Evolutionary conservation across 2,797 vertebrate genomes (phyloP), one percentile per base, ranked within the genome.

Genomic region (Epinephelus malabaricus): DNA sequence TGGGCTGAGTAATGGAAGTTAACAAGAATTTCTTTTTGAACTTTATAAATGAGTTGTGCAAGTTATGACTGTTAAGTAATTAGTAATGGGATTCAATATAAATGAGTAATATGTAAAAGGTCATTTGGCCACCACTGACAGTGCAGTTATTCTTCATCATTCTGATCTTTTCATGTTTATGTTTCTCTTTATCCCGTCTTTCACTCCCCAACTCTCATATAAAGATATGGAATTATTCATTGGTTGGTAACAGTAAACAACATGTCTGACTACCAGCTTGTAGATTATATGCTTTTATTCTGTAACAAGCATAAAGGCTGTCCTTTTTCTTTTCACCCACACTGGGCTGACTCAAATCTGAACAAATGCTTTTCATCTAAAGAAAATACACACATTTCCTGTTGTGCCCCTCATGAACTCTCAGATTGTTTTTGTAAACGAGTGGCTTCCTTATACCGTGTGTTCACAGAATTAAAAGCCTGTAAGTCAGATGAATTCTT

Each of bases 151-250:
- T 27, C 6, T 7, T 19, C 21, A 46, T 69, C 25, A n/a, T 18
- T 55, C 3, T 19, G 55, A 15, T 25, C 19, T 49, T 47, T 18
- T 27, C 15, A 25, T 38, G 19, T 19, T 43, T 21, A 55, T 8
- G 2, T 27, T 14, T 62, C 3, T 54, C 17, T 49, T 4, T 27
- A 51, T 34, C 11, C 6, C 15, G 13, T 69, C 19, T 19, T 54
- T 66, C 17, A 58, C 25, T 13, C 15, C 13, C 6, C 27, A 4
- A 1, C 23, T 69, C 18, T 7, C 6, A 40, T 27, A 18, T 43
- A 34, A 43, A 17, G 27, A 27, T 5, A 54, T 9, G 12, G n/a
- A 78, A 71, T 59, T 65, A 65, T 51, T 65, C 23, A 71, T 59
- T 6, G 1, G 12, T 18, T 43, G 27, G 18, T 51, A 18, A 67